Base-by-base conservation (phyloP, 2,113 vertebrate genomes). In the Panthera tigris region DNA sequence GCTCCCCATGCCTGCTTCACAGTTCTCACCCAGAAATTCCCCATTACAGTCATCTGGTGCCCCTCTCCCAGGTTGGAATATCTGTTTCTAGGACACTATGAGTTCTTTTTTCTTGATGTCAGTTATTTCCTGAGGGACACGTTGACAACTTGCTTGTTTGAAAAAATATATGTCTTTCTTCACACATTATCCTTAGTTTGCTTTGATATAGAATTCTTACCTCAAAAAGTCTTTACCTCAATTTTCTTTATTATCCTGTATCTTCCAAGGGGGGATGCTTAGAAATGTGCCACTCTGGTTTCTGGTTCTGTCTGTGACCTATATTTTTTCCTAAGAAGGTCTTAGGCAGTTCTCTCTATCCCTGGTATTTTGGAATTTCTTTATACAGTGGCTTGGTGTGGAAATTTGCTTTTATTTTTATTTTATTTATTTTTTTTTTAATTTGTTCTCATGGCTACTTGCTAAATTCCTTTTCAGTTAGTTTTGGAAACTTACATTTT, bases 401-500 rank as follows among this genome's bases (percentile, higher is more conserved):
- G 25, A 21, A 61, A 61, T 61, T 61, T 61, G 9, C 11, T 87
- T 29, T 73, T 61, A 61, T 63, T 63, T 13, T 23, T 3, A 27
- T 68, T 63, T 23, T 23, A 27, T 63, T 66, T 45, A n/a, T n/a
- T n/a, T n/a, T n/a, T n/a, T 33, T 36, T 19, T 16, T 25, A 71
- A 57, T 50, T 21, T 84, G 41, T 19, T 55, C 8, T 94, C 11
- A 11, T 80, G 4, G 1, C 12, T 81, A 48, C 52, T 84, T 96
- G 23, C 29, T 57, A 7, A 84, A 74, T 68, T 85, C 7, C 5
- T 92, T 82, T 92, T 31, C 9, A 39, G 4, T 89, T 50, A 31
- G 5, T 79, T 97, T 76, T 57, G 7, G 63, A 91, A 95, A 69
- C 9, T 65, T 90, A 50, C 39, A 29, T 81, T 79, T 91, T 94